Conservation (phyloP, 2,888 invertebrate genomes). For the Phasia obesa region DNA sequence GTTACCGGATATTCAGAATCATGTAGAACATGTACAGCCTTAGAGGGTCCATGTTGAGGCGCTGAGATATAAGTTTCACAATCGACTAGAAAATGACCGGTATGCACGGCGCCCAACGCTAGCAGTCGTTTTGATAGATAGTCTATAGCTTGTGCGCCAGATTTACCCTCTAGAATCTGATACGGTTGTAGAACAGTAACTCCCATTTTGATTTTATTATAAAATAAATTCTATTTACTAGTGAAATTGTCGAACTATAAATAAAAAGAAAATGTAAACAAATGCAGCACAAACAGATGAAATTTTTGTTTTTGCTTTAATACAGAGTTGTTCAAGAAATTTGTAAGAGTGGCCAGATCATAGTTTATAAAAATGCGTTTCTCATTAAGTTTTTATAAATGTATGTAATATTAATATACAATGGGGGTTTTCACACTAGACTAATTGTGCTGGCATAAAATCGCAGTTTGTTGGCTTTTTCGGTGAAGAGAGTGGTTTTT, state of each 20-base stretch:
- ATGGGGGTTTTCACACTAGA: no score
- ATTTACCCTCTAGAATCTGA: conserved; percentile 93
- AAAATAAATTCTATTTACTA: neutral
- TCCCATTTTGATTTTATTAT: conserved; percentile 75
- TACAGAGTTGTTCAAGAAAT: neutral
- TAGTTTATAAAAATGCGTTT: neutral
- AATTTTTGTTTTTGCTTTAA: neutral
- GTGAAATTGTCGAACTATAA: neutral
- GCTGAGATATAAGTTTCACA: conserved; percentile 96
- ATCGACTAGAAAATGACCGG: conserved; percentile 96
- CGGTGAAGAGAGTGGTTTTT: no score
- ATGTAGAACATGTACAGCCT: conserved; percentile 95
- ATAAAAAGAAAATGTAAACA: neutral
- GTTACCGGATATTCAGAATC: conserved; percentile 98
- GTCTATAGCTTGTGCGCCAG: conserved; percentile 95
- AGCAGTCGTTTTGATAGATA: conserved; percentile 91
- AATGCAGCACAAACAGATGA: neutral
- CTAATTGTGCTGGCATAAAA: no score
- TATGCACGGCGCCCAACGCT: conserved; percentile 91
- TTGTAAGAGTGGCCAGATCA: neutral
- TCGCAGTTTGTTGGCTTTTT: no score
- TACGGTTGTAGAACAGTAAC: conserved; percentile 88
- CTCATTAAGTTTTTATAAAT: no score
- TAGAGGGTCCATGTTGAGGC: conserved; percentile 86
- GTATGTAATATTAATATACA: no score